Evolutionary conservation across 2,113 vertebrate species (phyloP), one percentile per base, ranked within the genome.

Genomic region (Cyanoderma ruficeps): DNA sequence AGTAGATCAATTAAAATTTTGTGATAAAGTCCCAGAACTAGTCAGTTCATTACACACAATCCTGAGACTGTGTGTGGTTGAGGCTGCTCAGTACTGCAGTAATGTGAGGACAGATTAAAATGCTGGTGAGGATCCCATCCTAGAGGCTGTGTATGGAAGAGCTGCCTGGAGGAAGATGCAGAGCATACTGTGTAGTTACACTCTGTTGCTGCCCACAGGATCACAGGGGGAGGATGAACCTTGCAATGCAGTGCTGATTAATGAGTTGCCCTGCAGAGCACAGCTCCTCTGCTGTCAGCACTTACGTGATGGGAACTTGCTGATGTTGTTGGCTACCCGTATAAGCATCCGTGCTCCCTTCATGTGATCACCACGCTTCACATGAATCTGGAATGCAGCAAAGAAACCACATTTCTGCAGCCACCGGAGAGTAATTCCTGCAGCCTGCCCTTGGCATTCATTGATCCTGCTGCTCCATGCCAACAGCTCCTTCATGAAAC

Each of bases 311-410:
- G 99, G 99, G 80, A 99, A 99, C 89, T 98, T 99, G 99, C 99
- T 99, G 93, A 99, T 99, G 91, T 99, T 99, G 98, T 99, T 99
- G 96, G 99, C 99, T 20, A 99, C 99, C 2, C 99, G 98, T 44
- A 99, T 99, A 4, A 99, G 99, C 99, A 99, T 98, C 16, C 99
- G 99, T 0, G 99, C 99, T 55, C 98, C 99, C 94, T 99, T 99
- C 82, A 99, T 94, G 70, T 99, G 99, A 82, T 99, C 99, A 30
- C 98, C 98, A 53, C 98, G 98, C 94, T 98, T 99, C n/a, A 99
- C 98, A 3, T 99, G 98, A 74, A 98, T 98, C 99, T 99, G 95
- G 84, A 98, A 98, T 3, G 87, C 69, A 89, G 57, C 23, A 87
- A 80, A 63, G 31, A 30, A 3, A 4, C 1, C 3, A 4, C 15